Conservation (phyloP, 1,140 invertebrate species). For the Drosophila arizonae region DNA sequence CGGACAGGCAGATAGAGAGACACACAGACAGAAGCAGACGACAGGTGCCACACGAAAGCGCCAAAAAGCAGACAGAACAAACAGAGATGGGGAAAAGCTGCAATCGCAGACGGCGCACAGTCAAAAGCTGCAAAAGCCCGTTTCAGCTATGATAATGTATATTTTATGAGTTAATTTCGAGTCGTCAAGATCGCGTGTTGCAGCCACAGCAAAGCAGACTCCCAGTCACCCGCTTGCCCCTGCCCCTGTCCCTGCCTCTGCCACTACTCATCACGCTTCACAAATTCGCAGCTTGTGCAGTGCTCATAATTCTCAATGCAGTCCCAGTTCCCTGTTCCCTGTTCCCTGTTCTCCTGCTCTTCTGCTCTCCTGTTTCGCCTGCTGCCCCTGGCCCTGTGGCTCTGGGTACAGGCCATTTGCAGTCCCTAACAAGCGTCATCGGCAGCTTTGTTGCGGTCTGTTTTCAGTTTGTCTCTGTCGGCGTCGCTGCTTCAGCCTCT, state of each 20-base stretch:
- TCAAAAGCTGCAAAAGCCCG: constrained; percentile 22
- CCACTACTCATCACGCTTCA: constrained; percentile 73
- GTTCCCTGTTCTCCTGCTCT: not conserved
- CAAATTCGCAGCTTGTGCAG: constrained; percentile 77
- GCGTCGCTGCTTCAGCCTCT: constrained; percentile 27
- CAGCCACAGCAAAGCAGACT: constrained; percentile 53
- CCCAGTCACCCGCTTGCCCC: not conserved
- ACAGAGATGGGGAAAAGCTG: constrained; percentile 32
- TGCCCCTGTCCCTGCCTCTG: constrained; percentile 3
- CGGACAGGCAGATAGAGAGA: constrained; percentile 1
- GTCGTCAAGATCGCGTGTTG: constrained; percentile 64
- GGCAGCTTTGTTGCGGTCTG: constrained; percentile 78
- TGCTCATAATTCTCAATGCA: constrained; percentile 69
- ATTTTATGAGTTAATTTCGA: constrained; percentile 79
- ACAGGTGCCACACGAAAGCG: constrained; percentile 75
- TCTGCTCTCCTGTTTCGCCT: not conserved
- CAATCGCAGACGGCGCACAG: constrained; percentile 19
- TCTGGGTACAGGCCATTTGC: constrained; percentile 33
- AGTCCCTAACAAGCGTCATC: constrained; percentile 63
- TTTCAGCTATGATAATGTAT: constrained; percentile 78
- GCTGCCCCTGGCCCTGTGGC: not conserved
- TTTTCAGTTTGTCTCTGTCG: constrained; percentile 57
- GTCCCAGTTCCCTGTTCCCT: not conserved
- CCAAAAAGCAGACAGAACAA: constrained; percentile 72
- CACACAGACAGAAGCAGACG: constrained; percentile 31